Percentiles rank a stretch among this genome's conserved stretches.
phyloP scores from a whole-genome alignment of 2,113 vertebrate genomes.

The Dipodomys merriami region DNA sequence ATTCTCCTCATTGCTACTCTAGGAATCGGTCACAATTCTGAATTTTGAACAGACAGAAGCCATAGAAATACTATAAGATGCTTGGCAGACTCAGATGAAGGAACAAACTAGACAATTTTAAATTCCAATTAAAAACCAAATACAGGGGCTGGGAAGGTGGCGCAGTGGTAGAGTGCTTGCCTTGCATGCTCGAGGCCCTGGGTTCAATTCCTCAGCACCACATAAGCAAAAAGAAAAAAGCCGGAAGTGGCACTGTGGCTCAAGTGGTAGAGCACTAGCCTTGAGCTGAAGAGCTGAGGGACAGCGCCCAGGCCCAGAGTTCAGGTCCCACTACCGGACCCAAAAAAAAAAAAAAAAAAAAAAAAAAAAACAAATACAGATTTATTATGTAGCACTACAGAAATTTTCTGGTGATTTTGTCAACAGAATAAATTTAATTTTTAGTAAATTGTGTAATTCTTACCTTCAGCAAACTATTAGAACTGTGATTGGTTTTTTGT shows the following conservation, averaged over 20 bases:
- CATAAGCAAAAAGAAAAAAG: too few relatives aligned
- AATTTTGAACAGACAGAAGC: background rate
- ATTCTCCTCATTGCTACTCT: background rate
- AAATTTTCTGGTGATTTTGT: constrained; percentile 38
- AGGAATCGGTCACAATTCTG: background rate
- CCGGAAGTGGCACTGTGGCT: too few relatives aligned
- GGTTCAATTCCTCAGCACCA: too few relatives aligned
- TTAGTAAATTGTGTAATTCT: background rate
- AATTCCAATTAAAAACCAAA: constrained; percentile 30
- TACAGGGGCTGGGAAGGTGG: too few relatives aligned
- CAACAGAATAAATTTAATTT: constrained; percentile 50
- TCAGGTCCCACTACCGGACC: too few relatives aligned
- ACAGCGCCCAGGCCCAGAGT: too few relatives aligned
- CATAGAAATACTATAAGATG: constrained; percentile 8
- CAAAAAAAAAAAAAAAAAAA: too few relatives aligned
- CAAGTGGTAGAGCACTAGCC: too few relatives aligned
- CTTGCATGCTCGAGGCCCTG: too few relatives aligned
- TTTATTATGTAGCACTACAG: background rate
- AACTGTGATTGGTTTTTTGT: background rate
- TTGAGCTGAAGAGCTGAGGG: too few relatives aligned
- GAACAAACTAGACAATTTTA: background rate
- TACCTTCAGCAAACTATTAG: constrained; percentile 42
- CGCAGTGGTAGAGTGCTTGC: too few relatives aligned
- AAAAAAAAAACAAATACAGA: too few relatives aligned
- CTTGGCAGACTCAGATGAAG: background rate